Evolutionary conservation across 1,140 invertebrate genomes (phyloP), one percentile per base, ranked within the genome.

Genomic region (Drosophila pallidifrons): DNA sequence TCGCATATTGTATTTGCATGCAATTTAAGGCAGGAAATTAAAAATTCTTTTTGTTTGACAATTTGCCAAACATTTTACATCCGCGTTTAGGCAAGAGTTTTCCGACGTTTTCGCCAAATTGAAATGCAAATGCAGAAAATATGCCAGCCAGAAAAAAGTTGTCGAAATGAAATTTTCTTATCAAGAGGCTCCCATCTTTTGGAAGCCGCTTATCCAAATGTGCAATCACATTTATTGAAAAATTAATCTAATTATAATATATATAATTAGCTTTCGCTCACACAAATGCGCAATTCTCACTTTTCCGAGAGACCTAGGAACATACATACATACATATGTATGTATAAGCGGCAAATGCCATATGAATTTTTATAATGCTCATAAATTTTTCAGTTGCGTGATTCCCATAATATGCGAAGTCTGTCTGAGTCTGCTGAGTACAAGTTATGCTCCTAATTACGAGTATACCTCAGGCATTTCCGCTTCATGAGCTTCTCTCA

Each of bases 41-140:
- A 88, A 88, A 88, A 89, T 78, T 61, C 77, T 89, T 79, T 88
- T 85, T 82, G 81, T 88, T 88, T 88, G 83, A 85, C 83, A 89
- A 88, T 89, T 88, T 88, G 83, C 85, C 83, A 88, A 89, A 81
- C 77, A 87, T 89, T 81, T 77, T 89, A 75, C 72, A 80, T 89
- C 71, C 65, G 68, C 68, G 64, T 74, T 83, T 78, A 58, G 67
- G 77, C 51, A 65, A 51, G 43, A 55, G 47, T 67, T 59, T 55
- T 32, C 38, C 51, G 54, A 71, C 57, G 69, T 46, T 76, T 60
- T 52, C 15, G 45, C 15, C 16, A 77, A 79, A 76, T 72, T 76
- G 57, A 76, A 79, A 60, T 76, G 73, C 55, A 66, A 79, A 68
- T 52, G 10, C n/a, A 20, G 15, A 61, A 49, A 57, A 51, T 58